A percentile compares a stretch with the other conserved stretches of the same genome.
These are phyloP conservation scores for Gandaritis pyraliata DNA, from an alignment of 2,888 invertebrate species.

Conservation along the genomic window DNA sequence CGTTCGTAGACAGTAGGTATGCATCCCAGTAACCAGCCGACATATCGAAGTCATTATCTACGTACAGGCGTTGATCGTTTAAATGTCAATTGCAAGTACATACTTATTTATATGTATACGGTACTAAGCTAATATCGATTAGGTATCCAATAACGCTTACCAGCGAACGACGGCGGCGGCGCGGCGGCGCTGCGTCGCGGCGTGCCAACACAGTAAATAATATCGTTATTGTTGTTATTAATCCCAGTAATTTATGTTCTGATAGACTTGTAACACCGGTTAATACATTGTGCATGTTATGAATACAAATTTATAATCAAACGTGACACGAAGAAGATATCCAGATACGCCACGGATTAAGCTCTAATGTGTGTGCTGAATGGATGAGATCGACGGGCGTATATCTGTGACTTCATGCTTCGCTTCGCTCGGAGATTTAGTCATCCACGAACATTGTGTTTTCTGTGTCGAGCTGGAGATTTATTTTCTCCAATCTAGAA, in stretches of 20 bases:
- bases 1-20: background rate
- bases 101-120: constrained; percentile 33
- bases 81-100: constrained; percentile 44
- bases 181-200: constrained; percentile 4
- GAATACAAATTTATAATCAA: constrained; percentile 32
- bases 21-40: constrained; percentile 14
- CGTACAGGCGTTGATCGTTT: constrained; percentile 40
- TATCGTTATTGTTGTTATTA: constrained; percentile 51
- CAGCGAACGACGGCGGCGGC: constrained; percentile 29
- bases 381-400: constrained; percentile 47
- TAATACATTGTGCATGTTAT: constrained; percentile 34
- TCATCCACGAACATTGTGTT: constrained; percentile 53
- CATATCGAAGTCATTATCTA: constrained; percentile 39
- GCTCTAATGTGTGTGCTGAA: constrained; percentile 41
- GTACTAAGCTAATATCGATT: constrained; percentile 50
- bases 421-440: constrained; percentile 49
- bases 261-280: constrained; percentile 38
- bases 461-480: constrained; percentile 42
- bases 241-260: constrained; percentile 56
- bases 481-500: constrained; percentile 51
- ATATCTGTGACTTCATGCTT: constrained; percentile 64
- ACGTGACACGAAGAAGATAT: constrained; percentile 29
- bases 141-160: constrained; percentile 48
- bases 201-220: constrained; percentile 45
- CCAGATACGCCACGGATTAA: constrained; percentile 35